A percentile compares a stretch with the other conserved stretches of the same genome.
Evolutionary conservation across 2,888 invertebrate genomes (phyloP).

Genomic region (Alloplasta piceator): DNA sequence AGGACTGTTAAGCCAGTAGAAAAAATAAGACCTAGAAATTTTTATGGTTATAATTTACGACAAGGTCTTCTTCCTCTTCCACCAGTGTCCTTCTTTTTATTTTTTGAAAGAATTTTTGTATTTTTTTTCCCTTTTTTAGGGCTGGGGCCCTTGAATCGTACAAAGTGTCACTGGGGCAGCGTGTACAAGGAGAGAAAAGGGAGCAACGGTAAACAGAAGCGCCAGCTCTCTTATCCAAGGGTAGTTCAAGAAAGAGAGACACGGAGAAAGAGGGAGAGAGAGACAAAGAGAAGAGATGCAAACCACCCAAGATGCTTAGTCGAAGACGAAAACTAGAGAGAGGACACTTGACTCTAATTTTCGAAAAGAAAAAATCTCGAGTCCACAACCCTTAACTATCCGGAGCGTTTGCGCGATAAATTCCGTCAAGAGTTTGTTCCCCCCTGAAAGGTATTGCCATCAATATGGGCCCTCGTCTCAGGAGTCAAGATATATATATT

Average conservation of each 20-base stretch:
- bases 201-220: constrained; percentile 76
- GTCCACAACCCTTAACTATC: constrained; percentile 75
- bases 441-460: constrained; percentile 33
- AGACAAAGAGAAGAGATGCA: constrained; percentile 24
- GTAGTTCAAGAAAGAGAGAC: constrained; percentile 34
- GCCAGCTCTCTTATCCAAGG: constrained; percentile 58
- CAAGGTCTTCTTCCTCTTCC: constrained; percentile 9
- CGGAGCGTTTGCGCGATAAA: constrained; percentile 66
- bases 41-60: constrained; percentile 54
- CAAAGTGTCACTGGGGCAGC: constrained; percentile 55
- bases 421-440: constrained; percentile 64
- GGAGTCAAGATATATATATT: neutral
- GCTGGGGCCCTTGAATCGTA: constrained; percentile 48
- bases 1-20: neutral
- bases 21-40: constrained; percentile 11
- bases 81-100: constrained; percentile 9
- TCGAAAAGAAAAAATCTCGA: constrained; percentile 38
- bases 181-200: constrained; percentile 58
- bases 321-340: constrained; percentile 13
- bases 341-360: constrained; percentile 51
- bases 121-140: constrained; percentile 24
- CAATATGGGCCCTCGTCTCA: neutral
- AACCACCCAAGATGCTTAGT: constrained; percentile 51
- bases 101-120: constrained; percentile 24
- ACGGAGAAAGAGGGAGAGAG: constrained; percentile 2